Conservation (phyloP, 2,113 vertebrate genomes). For the Pseudopodoces humilis region DNA sequence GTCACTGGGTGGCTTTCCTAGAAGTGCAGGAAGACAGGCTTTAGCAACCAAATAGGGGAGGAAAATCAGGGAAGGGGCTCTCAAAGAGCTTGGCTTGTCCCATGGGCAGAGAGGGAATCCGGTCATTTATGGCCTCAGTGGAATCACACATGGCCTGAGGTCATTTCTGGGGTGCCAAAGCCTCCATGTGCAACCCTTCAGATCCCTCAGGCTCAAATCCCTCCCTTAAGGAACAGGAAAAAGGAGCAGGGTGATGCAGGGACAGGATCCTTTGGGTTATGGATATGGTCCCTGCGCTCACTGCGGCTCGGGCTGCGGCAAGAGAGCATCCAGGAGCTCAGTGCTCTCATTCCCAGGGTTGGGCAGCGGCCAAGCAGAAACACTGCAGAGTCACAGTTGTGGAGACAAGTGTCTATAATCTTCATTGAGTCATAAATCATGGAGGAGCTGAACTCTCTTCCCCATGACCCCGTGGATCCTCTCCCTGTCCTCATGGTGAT, state of each 20-base stretch:
- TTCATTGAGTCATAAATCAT: background rate
- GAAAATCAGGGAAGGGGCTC: background rate
- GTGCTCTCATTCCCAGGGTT: background rate
- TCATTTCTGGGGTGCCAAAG: background rate
- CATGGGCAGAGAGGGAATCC: background rate
- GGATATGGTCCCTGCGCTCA: fast-evolving
- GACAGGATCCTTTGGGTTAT: background rate
- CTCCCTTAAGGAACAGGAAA: background rate
- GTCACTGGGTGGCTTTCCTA: background rate
- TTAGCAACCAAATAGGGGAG: background rate
- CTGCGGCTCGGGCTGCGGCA: fast-evolving
- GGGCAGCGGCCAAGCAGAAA: background rate
- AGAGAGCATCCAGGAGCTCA: background rate
- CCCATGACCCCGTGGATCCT: background rate
- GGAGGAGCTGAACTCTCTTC: background rate
- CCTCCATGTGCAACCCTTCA: fast-evolving
- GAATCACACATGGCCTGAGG: fast-evolving
- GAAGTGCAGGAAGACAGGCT: background rate
- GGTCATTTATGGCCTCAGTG: background rate
- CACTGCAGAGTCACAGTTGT: background rate
- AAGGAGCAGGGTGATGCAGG: background rate
- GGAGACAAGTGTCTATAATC: background rate
- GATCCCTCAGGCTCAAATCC: background rate
- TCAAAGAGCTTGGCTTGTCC: background rate
- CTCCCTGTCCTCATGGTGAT: fast-evolving